Conservation (phyloP, 2,888 invertebrate species). For the Lycophotia porphyrea region DNA sequence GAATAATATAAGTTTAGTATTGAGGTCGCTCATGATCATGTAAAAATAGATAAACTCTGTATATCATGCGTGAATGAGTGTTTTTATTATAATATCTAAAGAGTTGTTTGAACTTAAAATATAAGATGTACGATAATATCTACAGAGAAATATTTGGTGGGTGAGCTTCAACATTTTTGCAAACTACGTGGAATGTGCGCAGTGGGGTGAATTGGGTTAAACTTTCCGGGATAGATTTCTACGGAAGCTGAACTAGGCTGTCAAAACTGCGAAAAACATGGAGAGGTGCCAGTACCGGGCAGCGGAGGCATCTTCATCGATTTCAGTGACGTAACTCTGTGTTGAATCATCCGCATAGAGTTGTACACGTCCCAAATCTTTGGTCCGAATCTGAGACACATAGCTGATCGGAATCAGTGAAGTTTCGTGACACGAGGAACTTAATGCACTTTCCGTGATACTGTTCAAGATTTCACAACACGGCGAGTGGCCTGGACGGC, state of each 20-base stretch:
- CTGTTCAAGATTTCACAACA: conserved; percentile 61
- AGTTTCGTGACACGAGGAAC: conserved; percentile 59
- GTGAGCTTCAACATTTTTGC: conserved; percentile 22
- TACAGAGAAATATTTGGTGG: conserved; percentile 16
- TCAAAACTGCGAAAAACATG: conserved; percentile 55
- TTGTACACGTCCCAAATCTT: conserved; percentile 54
- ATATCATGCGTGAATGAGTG: conserved; percentile 42
- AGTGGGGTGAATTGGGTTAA: conserved; percentile 36
- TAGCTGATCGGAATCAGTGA: conserved; percentile 56
- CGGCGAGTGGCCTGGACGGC: conserved; percentile 45
- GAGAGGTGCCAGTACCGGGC: conserved; percentile 59
- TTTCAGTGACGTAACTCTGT: conserved; percentile 58
- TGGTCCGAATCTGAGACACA: conserved; percentile 58
- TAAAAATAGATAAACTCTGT: conserved; percentile 66
- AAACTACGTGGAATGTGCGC: conserved; percentile 21
- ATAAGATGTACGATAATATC: conserved; percentile 9
- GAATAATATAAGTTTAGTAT: conserved; percentile 63
- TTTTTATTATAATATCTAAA: conserved; percentile 47
- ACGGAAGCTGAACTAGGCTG: conserved; percentile 39
- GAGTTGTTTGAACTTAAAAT: conserved; percentile 36
- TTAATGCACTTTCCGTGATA: conserved; percentile 66
- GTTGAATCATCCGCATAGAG: conserved; percentile 48
- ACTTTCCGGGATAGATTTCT: conserved; percentile 49
- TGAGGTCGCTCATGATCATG: conserved; percentile 63
- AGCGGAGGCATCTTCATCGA: conserved; percentile 48